Conservation (phyloP, 1,140 invertebrate species). For the Rhynchophorus ferrugineus region DNA sequence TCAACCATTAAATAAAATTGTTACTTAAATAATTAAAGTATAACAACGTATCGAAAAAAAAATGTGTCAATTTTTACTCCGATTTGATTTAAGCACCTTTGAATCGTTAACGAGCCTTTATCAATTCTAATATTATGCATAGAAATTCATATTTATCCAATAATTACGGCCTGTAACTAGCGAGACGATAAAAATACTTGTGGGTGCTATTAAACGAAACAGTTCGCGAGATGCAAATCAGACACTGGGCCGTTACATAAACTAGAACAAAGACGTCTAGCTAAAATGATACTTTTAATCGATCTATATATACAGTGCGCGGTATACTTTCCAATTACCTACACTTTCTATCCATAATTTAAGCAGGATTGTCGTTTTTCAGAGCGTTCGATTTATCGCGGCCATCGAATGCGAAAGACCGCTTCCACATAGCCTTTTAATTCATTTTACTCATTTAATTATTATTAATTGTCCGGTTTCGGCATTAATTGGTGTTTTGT, state of each 20-base stretch:
- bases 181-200: neutral
- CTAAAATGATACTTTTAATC: neutral
- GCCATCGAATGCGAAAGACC: neutral
- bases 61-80: no score
- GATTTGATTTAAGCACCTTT: no score
- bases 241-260: neutral
- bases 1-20: no score
- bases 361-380: conserved; percentile 8
- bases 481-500: neutral
- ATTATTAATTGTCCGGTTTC: conserved; percentile 2
- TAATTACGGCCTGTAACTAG: neutral
- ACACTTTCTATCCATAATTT: conserved; percentile 11
- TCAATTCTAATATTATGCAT: neutral
- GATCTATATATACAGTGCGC: neutral
- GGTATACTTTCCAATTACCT: conserved; percentile 4
- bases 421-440: neutral
- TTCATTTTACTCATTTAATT: neutral
- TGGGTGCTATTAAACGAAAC: neutral
- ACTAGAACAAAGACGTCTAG: neutral
- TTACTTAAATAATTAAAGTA: no score
- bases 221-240: neutral
- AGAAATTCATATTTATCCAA: neutral
- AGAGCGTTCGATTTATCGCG: conserved; percentile 1
- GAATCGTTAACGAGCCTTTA: neutral
- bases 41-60: no score